Percentiles rank a stretch among this genome's conserved stretches.
phyloP scores from a whole-genome alignment of 2,888 invertebrate genomes.

The Eremobia ochroleuca region DNA sequence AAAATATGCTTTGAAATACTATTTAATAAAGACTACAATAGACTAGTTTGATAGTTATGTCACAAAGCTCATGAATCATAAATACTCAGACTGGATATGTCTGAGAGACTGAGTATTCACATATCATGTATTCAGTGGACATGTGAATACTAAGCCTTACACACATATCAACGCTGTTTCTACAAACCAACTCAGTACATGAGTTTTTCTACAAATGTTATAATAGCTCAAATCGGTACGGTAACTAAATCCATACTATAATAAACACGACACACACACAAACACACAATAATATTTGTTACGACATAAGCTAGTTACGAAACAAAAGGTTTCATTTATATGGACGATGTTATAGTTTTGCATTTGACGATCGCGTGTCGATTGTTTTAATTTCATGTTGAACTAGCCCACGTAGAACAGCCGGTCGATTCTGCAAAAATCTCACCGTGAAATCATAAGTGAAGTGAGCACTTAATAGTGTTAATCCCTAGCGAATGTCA shows the following conservation, averaged over 20 bases:
- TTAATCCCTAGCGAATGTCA: too few species aligned
- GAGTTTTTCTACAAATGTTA: neutral
- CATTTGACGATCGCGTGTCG: conserved; percentile 30
- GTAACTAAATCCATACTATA: neutral
- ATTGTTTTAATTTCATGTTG: conserved; percentile 11
- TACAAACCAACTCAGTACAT: neutral
- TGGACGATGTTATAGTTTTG: conserved; percentile 2
- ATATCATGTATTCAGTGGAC: too few species aligned
- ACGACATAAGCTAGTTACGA: neutral
- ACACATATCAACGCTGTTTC: neutral
- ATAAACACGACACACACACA: too few species aligned
- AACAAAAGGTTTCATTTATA: neutral
- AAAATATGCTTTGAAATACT: neutral
- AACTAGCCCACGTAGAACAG: neutral
- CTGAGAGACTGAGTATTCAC: too few species aligned
- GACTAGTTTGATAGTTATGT: neutral
- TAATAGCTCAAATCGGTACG: neutral
- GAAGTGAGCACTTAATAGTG: too few species aligned
- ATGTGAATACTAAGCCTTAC: too few species aligned
- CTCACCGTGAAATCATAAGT: too few species aligned
- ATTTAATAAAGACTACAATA: conserved; percentile 1
- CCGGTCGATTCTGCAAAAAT: too few species aligned
- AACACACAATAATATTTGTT: neutral
- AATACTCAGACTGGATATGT: conserved; percentile 1
- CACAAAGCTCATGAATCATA: neutral